Evolutionary conservation across 53 echinoderm and acorn worm genomes (phyloP).

Genomic region (Actinopyga echinites): DNA sequence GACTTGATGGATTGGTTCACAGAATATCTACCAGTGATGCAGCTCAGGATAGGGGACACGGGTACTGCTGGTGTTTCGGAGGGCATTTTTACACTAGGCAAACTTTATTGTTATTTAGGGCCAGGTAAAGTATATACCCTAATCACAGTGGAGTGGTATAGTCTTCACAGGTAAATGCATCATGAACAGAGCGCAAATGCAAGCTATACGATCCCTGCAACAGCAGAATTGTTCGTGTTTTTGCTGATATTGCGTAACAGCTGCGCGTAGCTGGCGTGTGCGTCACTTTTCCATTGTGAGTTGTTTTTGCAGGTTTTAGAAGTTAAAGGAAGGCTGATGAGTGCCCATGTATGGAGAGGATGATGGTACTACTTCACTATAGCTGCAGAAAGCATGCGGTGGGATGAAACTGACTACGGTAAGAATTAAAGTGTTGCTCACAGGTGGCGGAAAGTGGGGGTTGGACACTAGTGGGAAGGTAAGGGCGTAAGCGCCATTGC

Average conservation of each 20-base stretch:
- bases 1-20: conserved; percentile 15
- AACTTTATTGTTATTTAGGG: conserved; percentile 40
- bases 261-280: background rate
- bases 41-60: conserved; percentile 55
- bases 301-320: background rate
- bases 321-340: background rate
- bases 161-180: background rate
- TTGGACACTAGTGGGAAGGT: no score
- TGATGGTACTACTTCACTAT: no score
- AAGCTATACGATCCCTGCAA: no score
- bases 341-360: background rate
- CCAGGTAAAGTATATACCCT: conserved; percentile 2
- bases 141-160: background rate
- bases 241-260: background rate
- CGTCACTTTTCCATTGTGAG: background rate
- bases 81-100: conserved; percentile 47
- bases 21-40: conserved; percentile 49
- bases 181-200: background rate
- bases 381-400: no score
- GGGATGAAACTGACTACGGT: no score
- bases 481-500: no score
- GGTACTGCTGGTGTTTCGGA: conserved; percentile 42
- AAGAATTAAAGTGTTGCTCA: no score
- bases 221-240: background rate
- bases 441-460: no score